Conservation (phyloP, 2,888 invertebrate genomes). For the Liopterus haemorrhoidalis region DNA sequence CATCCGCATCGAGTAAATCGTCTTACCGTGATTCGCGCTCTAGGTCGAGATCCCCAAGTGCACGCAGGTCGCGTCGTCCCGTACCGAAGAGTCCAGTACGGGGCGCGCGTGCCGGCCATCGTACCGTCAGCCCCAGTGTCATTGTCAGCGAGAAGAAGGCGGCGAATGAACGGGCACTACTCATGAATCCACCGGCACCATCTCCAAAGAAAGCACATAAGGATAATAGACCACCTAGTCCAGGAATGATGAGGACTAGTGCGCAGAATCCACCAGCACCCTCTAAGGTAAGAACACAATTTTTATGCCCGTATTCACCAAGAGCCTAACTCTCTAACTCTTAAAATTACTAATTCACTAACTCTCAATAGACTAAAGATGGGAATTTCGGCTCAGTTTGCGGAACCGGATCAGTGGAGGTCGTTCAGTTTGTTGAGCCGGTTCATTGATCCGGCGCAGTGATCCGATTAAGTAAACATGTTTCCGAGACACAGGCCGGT, state of each 20-base stretch:
- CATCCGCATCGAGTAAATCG: slow-evolving; percentile 41
- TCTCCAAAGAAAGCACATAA: slow-evolving; percentile 50
- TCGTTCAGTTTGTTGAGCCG: too few species aligned
- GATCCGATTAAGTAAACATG: too few species aligned
- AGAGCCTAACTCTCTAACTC: too few species aligned
- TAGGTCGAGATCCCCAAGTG: slow-evolving; percentile 48
- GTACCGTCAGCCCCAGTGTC: slow-evolving; percentile 54
- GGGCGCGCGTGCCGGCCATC: slow-evolving; percentile 31
- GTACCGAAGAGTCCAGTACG: slow-evolving; percentile 39
- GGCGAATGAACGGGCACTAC: slow-evolving; percentile 60
- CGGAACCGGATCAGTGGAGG: too few species aligned
- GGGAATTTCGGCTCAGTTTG: too few species aligned
- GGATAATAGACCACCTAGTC: slow-evolving; percentile 42
- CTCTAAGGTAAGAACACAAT: slow-evolving; percentile 35
- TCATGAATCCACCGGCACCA: slow-evolving; percentile 72
- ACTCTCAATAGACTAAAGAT: too few species aligned
- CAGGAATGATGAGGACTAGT: slow-evolving; percentile 49
- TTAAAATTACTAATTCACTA: too few species aligned
- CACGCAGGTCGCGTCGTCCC: slow-evolving; percentile 39
- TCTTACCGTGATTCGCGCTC: slow-evolving; percentile 51
- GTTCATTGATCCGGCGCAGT: too few species aligned
- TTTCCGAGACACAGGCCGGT: too few species aligned
- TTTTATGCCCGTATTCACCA: background rate
- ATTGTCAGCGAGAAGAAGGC: slow-evolving; percentile 59
- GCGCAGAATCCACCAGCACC: slow-evolving; percentile 58